Conservation (phyloP, 2,113 vertebrate species). For the Pomatostomus ruficeps region DNA sequence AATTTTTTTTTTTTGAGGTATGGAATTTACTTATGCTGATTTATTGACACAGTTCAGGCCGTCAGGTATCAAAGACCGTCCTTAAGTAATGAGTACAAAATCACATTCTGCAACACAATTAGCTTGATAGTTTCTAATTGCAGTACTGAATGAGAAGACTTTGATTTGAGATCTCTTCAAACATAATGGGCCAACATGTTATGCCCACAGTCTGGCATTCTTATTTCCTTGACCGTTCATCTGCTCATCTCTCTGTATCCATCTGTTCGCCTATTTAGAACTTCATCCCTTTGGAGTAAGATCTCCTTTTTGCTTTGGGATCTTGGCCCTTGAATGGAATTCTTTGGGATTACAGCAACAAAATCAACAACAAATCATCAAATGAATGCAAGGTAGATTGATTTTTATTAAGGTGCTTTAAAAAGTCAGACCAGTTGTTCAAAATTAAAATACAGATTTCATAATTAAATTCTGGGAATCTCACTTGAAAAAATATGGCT, state of each 20-base stretch:
- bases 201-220: neutral
- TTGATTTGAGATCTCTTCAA: neutral
- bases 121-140: neutral
- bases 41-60: neutral
- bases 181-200: neutral
- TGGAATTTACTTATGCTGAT: neutral
- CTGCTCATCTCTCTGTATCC: neutral
- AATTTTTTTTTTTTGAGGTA: neutral
- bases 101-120: neutral
- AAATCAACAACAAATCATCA: neutral
- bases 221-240: neutral
- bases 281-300: neutral
- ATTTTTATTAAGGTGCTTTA: neutral
- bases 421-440: neutral
- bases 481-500: neutral
- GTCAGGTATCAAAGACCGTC: neutral
- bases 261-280: neutral
- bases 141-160: neutral
- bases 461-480: neutral
- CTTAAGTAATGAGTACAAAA: neutral
- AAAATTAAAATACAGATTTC: neutral
- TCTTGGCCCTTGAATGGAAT: neutral
- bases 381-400: neutral
- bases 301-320: neutral
- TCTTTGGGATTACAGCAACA: neutral